A percentile compares a stretch with the other conserved stretches of the same genome.
Conservation (phyloP, 2,888 invertebrate species). For the Hetaerina titia region DNA sequence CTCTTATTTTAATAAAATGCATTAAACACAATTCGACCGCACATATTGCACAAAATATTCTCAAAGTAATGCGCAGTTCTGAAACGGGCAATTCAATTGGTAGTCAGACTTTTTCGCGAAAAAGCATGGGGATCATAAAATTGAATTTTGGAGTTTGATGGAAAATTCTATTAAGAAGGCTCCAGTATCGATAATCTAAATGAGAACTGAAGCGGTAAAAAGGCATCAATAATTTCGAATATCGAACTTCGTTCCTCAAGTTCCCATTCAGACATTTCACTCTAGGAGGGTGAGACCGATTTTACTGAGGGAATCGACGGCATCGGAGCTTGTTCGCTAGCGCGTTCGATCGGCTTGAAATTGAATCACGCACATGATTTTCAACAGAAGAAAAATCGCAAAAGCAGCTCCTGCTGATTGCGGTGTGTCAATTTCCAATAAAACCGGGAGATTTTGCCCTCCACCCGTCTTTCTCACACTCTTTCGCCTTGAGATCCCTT, state of each 20-base stretch:
- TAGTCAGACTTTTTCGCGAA: not conserved
- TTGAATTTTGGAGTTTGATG: not conserved
- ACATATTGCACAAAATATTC: too few species aligned
- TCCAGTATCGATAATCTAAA: not conserved
- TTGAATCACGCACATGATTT: not conserved
- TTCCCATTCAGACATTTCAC: not conserved
- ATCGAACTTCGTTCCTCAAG: not conserved
- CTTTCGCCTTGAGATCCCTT: not conserved
- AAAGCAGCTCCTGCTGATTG: not conserved
- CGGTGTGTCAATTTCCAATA: not conserved
- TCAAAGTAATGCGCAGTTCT: too few species aligned
- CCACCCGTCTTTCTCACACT: not conserved
- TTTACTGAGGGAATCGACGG: not conserved
- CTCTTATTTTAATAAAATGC: too few species aligned
- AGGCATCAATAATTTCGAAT: not conserved
- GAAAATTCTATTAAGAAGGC: not conserved
- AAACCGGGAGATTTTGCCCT: not conserved
- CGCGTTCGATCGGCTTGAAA: not conserved
- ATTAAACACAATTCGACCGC: too few species aligned
- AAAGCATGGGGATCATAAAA: not conserved
- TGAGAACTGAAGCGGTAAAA: not conserved
- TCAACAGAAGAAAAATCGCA: not conserved
- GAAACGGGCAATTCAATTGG: too few species aligned
- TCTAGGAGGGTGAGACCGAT: not conserved
- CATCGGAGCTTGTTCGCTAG: not conserved